phyloP scores from a whole-genome alignment of 1,140 invertebrate species.

The Paracyclopina nana region DNA sequence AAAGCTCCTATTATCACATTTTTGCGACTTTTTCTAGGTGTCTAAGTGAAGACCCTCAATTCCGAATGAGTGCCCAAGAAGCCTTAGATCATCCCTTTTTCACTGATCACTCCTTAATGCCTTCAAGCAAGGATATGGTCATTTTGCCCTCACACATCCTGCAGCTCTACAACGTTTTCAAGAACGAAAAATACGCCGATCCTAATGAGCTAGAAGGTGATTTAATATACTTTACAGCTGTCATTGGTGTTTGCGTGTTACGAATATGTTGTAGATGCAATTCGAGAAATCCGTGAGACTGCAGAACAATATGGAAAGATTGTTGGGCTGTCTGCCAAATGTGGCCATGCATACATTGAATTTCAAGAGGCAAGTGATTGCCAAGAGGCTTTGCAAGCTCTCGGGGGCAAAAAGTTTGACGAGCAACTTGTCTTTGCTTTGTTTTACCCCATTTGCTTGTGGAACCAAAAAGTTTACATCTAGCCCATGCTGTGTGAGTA shows the following conservation, averaged over 20 bases:
- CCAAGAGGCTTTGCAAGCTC: not conserved
- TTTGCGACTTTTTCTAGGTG: not conserved
- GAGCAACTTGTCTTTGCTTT: not conserved
- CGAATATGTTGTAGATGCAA: not conserved
- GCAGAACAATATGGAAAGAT: not conserved
- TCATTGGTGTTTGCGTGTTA: not conserved
- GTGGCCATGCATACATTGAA: not conserved
- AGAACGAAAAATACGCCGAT: not conserved
- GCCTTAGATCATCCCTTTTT: constrained; percentile 3
- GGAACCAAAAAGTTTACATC: no score
- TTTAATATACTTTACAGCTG: not conserved
- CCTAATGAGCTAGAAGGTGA: not conserved
- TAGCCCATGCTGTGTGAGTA: no score
- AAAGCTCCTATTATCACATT: not conserved
- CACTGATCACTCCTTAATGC: not conserved
- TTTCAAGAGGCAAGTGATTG: not conserved
- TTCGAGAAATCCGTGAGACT: not conserved
- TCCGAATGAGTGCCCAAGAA: not conserved
- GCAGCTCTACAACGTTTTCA: not conserved
- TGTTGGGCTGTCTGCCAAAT: not conserved
- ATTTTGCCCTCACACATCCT: not conserved
- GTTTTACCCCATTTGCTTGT: not conserved
- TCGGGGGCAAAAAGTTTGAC: not conserved
- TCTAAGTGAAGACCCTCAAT: not conserved
- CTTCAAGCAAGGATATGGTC: constrained; percentile 8